Conservation (phyloP, 2,888 invertebrate genomes). For the Andrena haemorrhoa region DNA sequence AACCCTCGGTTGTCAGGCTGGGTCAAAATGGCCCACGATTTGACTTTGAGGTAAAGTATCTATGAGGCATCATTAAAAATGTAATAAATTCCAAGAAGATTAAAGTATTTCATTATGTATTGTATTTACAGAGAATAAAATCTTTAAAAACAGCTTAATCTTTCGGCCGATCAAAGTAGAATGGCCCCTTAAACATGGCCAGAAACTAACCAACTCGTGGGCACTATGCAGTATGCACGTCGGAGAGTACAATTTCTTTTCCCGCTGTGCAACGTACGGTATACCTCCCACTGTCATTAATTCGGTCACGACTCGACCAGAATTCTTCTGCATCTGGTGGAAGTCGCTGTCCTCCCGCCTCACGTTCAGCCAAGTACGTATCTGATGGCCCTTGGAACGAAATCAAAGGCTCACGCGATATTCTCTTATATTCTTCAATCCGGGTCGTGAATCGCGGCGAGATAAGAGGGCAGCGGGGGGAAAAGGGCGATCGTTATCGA, state of each 20-base stretch:
- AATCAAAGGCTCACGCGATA: constrained; percentile 60
- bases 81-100: too few species aligned
- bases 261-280: not conserved
- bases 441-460: constrained; percentile 67
- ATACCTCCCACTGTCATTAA: constrained; percentile 3
- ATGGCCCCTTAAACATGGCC: not conserved
- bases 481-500: constrained; percentile 70
- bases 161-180: not conserved
- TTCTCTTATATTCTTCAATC: constrained; percentile 59
- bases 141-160: too few species aligned
- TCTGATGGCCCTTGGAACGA: constrained; percentile 45
- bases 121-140: too few species aligned
- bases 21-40: too few species aligned
- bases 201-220: not conserved
- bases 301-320: constrained; percentile 1
- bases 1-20: too few species aligned
- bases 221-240: not conserved
- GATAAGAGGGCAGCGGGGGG: constrained; percentile 37
- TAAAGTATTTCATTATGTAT: too few species aligned
- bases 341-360: not conserved
- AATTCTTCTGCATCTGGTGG: not conserved
- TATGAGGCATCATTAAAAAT: too few species aligned
- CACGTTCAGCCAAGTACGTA: constrained; percentile 29
- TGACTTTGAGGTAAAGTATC: too few species aligned
- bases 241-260: not conserved